Evolutionary conservation across 2,113 vertebrate species (phyloP), one percentile per base, ranked within the genome.

Genomic region (Rhineura floridana): DNA sequence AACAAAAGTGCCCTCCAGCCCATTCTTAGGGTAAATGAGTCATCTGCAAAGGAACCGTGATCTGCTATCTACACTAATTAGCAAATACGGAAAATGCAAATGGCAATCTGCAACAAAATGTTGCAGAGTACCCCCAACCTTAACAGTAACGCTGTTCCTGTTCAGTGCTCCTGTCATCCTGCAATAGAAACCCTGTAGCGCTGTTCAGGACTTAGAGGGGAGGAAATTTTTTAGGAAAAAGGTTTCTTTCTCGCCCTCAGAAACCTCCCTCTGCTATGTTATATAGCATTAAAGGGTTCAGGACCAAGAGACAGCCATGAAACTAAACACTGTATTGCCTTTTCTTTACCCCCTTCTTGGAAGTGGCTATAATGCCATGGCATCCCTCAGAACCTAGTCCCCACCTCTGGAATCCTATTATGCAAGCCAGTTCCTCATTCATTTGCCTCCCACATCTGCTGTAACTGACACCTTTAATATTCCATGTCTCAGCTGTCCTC

Each of bases 1-100:
- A 83, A 86, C 70, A 6, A 75, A 42, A 83, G 25, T n/a, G 13
- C 46, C 10, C 76, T 88, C 84, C 0, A 0, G 0, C 2, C 48
- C 1, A 48, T 21, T 0, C 0, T 5, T 23, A 65, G 4, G 17
- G 30, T 0, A 48, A 89, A 75, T 59, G 33, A 73, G 52, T 42
- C 82, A 84, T 55, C 78, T 93, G 81, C 50, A 80, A 84, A 84
- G 52, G 13, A 82, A 65, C 9, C 4, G 69, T 0, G 0, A 8
- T 19, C 42, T 62, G 59, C 15, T 33, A 86, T 48, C 21, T 0
- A 30, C 1, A 0, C 85, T 82, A 77, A 70, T 91, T 44, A 21
- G 83, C 65, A 92, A 67, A 91, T 6, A 83, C 0, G 0, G 83
- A 69, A 87, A 63, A 3, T 28, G 86, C 50, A 46, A 80, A n/a